phyloP scores from a whole-genome alignment of 2,113 vertebrate genomes.

The Onychostoma macrolepis region DNA sequence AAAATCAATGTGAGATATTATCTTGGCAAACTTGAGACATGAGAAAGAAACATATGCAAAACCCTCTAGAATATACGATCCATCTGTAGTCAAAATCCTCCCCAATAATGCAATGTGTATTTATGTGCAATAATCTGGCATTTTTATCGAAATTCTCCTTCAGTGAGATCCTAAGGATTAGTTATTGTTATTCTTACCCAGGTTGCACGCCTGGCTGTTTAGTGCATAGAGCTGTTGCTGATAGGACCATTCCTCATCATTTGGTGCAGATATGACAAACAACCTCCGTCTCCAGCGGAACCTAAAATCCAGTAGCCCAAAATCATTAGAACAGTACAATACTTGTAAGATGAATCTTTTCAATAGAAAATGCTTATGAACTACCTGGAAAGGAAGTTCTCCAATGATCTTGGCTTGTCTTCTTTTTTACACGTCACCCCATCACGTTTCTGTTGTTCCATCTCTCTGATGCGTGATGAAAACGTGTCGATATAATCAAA shows the following conservation, averaged over 20 bases:
- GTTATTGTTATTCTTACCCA: slow-evolving; percentile 81
- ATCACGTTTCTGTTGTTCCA: slow-evolving; percentile 97
- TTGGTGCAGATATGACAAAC: slow-evolving; percentile 94
- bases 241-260: slow-evolving; percentile 96
- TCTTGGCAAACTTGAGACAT: not conserved
- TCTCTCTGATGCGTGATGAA: slow-evolving; percentile 94
- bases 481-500: slow-evolving; percentile 95
- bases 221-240: slow-evolving; percentile 95
- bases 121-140: not conserved
- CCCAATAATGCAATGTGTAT: not conserved
- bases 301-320: slow-evolving; percentile 71
- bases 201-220: slow-evolving; percentile 95
- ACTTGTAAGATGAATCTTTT: not conserved
- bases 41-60: not conserved
- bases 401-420: slow-evolving; percentile 93
- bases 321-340: slow-evolving; percentile 1
- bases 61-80: not conserved
- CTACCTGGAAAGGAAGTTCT: slow-evolving; percentile 96
- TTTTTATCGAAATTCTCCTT: not conserved
- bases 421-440: slow-evolving; percentile 92
- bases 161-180: not conserved
- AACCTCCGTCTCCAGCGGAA: slow-evolving; percentile 96
- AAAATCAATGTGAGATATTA: slow-evolving; percentile 38
- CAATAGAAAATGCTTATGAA: not conserved
- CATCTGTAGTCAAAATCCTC: not conserved